Base-by-base conservation (phyloP, 1,140 invertebrate genomes). In the Manduca sexta region DNA sequence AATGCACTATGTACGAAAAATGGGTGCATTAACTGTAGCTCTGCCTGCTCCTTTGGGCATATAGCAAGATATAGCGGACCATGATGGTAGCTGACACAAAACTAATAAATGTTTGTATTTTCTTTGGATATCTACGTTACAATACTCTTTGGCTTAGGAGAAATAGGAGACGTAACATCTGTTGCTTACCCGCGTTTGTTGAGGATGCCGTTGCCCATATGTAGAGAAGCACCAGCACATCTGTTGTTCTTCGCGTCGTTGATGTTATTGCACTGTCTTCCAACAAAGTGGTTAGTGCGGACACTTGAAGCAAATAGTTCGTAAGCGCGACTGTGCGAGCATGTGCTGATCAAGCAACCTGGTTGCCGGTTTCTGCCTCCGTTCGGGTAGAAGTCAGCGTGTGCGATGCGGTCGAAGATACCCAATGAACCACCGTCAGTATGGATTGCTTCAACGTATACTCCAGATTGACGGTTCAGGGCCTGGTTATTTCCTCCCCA, bases 391-490 rank as follows among this genome's bases (percentile, higher is more conserved):
- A 90, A 90, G 56, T 90, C 88, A n/a, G 74, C 68, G 45, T 85
- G 55, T 10, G 83, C 88, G 2, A 87, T 55, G 0, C 76, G 52
- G 2, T 69, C 58, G 1, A 47, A 48, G 8, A 88, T 72, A 3
- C 88, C 88, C 2, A 87, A 59, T 0, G 51, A 15, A 6, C 84
- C 77, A 12, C 78, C 85, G 45, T 89, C 87, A 0, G 91, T 89
- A 65, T 92, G 91, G 31, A 92, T 90, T 1, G 86, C 76, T 60
- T 91, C 88, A 0, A 91, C 90, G 44, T 89, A 86, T 39, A 33
- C 46, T 0, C 88, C 92, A 64, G 92, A 90, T 14, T 57, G 71
- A 10, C 59, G 53, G 10, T 68, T 69, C 49, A 78, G 54, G 12
- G 63, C 51, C n/a, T 67, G 52, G 1, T 55, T 37, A 44, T 69